Evolutionary conservation across 2,797 vertebrate species (phyloP).

Genomic region (Dryobates pubescens): DNA sequence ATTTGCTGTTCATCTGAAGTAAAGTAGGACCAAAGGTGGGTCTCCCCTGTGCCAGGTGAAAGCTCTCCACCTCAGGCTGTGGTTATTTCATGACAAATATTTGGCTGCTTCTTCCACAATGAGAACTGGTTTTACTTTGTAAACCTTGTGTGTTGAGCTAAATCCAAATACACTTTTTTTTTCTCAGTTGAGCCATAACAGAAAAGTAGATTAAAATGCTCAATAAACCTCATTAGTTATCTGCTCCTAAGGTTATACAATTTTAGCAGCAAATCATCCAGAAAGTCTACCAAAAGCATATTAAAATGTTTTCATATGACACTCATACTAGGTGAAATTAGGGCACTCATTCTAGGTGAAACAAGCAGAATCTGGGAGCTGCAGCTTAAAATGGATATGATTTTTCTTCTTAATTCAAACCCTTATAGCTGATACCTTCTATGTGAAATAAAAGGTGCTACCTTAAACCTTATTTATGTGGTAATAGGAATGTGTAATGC

Average conservation of each 20-base stretch:
- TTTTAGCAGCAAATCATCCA: background rate
- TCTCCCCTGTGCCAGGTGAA: background rate
- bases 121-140: background rate
- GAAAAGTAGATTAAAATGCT: background rate
- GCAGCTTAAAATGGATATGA: background rate
- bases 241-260: background rate
- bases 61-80: background rate
- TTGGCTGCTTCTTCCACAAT: background rate
- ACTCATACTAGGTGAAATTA: background rate
- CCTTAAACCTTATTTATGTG: background rate
- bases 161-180: background rate
- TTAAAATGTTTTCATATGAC: background rate
- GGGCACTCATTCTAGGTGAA: background rate
- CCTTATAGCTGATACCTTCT: background rate
- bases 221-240: background rate
- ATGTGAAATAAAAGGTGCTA: background rate
- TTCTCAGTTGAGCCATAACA: background rate
- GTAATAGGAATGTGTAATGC: background rate
- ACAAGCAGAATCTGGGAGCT: background rate
- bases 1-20: background rate
- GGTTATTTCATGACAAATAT: background rate
- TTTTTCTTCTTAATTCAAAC: background rate
- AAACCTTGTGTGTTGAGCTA: background rate
- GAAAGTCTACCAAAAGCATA: background rate
- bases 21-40: background rate